A percentile compares a stretch with the other conserved stretches of the same genome.
phyloP scores from a whole-genome alignment of 2,888 invertebrate genomes.

The Adelognathus sp. region DNA sequence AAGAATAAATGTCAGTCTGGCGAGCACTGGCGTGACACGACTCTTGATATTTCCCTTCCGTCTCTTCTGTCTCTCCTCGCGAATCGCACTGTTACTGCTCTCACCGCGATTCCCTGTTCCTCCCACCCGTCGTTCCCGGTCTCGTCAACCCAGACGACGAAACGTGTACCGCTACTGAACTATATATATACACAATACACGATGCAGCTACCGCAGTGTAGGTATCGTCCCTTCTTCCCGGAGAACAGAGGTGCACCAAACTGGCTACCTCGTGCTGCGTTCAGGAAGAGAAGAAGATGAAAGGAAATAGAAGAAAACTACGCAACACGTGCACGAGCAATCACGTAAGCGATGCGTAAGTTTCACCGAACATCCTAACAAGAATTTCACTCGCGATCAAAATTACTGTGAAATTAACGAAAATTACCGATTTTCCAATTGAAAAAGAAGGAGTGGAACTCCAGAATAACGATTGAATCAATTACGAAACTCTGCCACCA shows the following conservation, averaged over 20 bases:
- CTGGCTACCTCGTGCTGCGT: not conserved
- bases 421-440: not conserved
- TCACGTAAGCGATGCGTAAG: not conserved
- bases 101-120: slow-evolving; percentile 3
- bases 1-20: not conserved
- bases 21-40: not conserved
- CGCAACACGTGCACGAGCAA: not conserved
- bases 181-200: not conserved
- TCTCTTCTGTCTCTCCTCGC: slow-evolving; percentile 16
- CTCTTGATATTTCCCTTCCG: slow-evolving; percentile 11
- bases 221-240: not conserved
- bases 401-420: no score
- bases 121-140: slow-evolving; percentile 1
- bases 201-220: not conserved
- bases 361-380: not conserved
- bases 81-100: slow-evolving; percentile 18
- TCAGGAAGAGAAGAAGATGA: not conserved
- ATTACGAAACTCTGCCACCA: no score
- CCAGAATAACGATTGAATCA: no score
- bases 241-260: not conserved
- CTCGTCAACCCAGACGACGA: slow-evolving; percentile 48
- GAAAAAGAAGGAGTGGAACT: not conserved
- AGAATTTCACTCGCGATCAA: no score
- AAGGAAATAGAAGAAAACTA: not conserved
- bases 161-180: slow-evolving; percentile 26